Percentiles rank a stretch among this genome's conserved stretches.
phyloP scores from a whole-genome alignment of 1,140 invertebrate genomes.

The Phortica variegata region DNA sequence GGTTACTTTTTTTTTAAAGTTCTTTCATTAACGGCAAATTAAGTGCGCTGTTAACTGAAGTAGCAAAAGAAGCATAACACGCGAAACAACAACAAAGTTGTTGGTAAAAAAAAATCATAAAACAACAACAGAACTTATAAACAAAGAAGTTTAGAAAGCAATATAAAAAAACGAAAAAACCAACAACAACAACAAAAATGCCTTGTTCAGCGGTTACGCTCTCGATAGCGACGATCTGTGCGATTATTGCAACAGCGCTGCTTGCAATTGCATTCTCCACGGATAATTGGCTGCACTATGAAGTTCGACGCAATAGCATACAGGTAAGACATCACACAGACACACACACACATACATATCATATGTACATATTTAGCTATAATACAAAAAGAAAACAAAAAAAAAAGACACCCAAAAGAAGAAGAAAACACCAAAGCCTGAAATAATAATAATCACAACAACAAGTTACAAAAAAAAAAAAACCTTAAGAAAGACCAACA shows the following conservation, averaged over 20 bases:
- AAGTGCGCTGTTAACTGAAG: too few species aligned
- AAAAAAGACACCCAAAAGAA: slow-evolving; percentile 13
- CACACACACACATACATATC: slow-evolving; percentile 2
- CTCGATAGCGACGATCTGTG: slow-evolving; percentile 90
- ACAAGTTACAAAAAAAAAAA: too few species aligned
- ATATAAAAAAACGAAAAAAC: slow-evolving; percentile 1
- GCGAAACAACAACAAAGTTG: too few species aligned
- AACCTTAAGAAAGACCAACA: too few species aligned
- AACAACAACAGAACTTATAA: too few species aligned
- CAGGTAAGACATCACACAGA: slow-evolving; percentile 65
- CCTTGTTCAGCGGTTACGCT: slow-evolving; percentile 92
- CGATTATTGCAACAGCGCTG: slow-evolving; percentile 86
- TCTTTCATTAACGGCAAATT: too few species aligned
- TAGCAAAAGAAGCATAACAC: too few species aligned
- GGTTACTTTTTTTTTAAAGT: too few species aligned
- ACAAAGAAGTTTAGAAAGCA: too few species aligned
- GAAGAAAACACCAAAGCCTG: slow-evolving; percentile 6
- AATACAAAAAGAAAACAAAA: slow-evolving; percentile 13
- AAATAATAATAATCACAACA: slow-evolving; percentile 10
- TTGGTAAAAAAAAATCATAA: too few species aligned
- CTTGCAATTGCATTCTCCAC: slow-evolving; percentile 91
- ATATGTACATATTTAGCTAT: slow-evolving; percentile 14
- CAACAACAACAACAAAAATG: slow-evolving; percentile 65
- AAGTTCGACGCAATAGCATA: slow-evolving; percentile 83
- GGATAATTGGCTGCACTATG: slow-evolving; percentile 92